Evolutionary conservation across 2,113 vertebrate species (phyloP), one percentile per base, ranked within the genome.

Genomic region (Callorhinus ursinus): DNA sequence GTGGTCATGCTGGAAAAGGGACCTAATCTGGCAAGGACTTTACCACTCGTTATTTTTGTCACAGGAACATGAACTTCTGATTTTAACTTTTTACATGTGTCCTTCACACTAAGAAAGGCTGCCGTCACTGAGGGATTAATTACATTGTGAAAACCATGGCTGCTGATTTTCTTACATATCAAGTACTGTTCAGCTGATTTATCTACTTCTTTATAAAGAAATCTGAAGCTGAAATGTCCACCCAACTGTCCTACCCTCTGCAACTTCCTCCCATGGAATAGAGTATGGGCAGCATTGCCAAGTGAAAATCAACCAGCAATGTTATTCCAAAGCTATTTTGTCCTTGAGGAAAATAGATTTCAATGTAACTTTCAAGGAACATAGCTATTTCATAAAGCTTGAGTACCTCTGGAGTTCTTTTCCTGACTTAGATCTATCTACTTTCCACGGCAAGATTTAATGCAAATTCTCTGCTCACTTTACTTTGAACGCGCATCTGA

Each of bases 321-420:
- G 11, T 24, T 95, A 79, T 93, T 91, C 18, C 33, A 95, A 85
- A 85, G 53, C 28, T 16, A 39, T 72, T 93, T 82, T 79, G n/a
- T 42, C 77, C 49, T 69, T 89, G 83, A 88, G 28, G 31, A 87
- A 95, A 96, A 94, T 36, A 71, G 9, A 84, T 77, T 90, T 95
- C 53, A 36, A 13, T n/a, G 24, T 85, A 53, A 97, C 7, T 82
- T 93, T 94, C 95, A 49, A 87, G 26, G 39, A 95, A 69, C 10
- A 83, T 53, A 82, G 55, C 14, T 88, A 88, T 95, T 88, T 97
- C 53, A 86, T 95, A 79, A 89, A 92, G 26, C 39, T 91, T 28
- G 7, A 96, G 39, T 33, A 93, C 4, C 89, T 82, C 22, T 83
- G 65, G 28, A 69, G 0, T 80, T 83, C 39, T 87, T 91, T 93